Evolutionary conservation across 2,113 vertebrate species (phyloP).

Genomic region (Eira barbara): DNA sequence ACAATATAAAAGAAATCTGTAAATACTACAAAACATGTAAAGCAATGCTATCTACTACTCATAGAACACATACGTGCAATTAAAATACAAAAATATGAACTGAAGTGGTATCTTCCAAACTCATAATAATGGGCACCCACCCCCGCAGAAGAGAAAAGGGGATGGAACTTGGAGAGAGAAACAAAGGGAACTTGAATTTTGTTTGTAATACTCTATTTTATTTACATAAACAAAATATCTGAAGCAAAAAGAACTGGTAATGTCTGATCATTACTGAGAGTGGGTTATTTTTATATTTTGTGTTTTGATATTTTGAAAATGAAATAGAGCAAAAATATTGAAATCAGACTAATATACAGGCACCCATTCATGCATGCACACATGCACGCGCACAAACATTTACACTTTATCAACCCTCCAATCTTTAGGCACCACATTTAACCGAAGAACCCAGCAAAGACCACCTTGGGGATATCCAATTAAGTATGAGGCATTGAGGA

Average conservation of each 20-base stretch:
- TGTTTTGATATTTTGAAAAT: slow-evolving; percentile 26
- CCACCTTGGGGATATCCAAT: background rate
- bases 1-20: background rate
- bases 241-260: slow-evolving; percentile 5
- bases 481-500: background rate
- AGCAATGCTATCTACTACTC: background rate
- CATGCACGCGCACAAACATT: background rate
- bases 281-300: background rate
- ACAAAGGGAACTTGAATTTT: background rate
- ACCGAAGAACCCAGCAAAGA: background rate
- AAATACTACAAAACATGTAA: background rate
- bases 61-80: background rate
- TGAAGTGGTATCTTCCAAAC: background rate
- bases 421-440: background rate
- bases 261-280: background rate
- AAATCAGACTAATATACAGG: background rate
- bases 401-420: background rate
- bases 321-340: background rate
- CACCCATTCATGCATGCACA: background rate
- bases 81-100: background rate
- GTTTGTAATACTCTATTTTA: background rate
- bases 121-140: background rate
- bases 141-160: background rate
- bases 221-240: background rate
- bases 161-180: background rate